Conservation (phyloP, 2,113 vertebrate genomes). For the Sminthopsis crassicaudata region DNA sequence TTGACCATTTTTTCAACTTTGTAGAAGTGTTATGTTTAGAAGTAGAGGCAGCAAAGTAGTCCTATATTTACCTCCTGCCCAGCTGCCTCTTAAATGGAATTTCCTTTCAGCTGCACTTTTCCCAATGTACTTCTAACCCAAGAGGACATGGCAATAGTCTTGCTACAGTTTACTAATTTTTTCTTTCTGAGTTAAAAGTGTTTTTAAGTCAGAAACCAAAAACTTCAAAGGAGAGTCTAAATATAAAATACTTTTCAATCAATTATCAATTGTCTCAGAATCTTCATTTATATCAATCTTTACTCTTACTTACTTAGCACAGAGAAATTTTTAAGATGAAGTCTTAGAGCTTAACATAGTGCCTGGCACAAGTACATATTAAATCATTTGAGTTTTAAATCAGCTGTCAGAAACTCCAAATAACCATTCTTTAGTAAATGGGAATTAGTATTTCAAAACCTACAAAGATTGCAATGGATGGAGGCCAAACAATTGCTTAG, state of each 20-base stretch:
- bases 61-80: not conserved
- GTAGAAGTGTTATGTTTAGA: not conserved
- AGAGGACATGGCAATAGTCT: not conserved
- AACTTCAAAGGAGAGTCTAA: not conserved
- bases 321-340: conserved; percentile 23
- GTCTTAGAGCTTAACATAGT: not conserved
- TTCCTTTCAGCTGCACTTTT: rapidly evolving
- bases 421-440: conserved; percentile 34
- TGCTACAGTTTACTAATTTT: rapidly evolving
- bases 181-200: not conserved
- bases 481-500: not conserved
- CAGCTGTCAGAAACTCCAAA: conserved; percentile 24
- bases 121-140: not conserved
- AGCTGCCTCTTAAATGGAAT: not conserved
- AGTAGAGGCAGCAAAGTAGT: not conserved
- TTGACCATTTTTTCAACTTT: not conserved
- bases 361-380: not conserved
- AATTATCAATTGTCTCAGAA: conserved; percentile 14
- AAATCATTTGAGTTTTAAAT: not conserved
- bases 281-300: conserved; percentile 15
- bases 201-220: not conserved
- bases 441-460: conserved; percentile 32
- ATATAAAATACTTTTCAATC: not conserved
- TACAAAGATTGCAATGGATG: not conserved
- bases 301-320: conserved; percentile 15